Base-by-base conservation (phyloP, 2,113 vertebrate genomes). In the Ptychochromis oligacanthus region DNA sequence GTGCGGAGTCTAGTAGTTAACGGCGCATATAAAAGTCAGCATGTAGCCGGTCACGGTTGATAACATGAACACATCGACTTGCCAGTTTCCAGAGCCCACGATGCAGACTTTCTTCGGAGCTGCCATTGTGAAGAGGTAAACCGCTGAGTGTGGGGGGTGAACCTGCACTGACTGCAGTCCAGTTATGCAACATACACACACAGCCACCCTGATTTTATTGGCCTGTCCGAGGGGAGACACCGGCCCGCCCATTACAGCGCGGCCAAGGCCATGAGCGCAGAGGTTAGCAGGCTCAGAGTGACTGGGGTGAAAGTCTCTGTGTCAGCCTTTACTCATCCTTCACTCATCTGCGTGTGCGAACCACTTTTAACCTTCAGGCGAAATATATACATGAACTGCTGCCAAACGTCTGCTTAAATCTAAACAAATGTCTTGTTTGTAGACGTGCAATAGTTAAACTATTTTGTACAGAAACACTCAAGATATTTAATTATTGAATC, bases 51-150 rank as follows among this genome's bases (percentile, higher is more conserved):
- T 28, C 14, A 18, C 40, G n/a, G 1, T 4, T 79, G 3, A 8
- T 18, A 2, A 54, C 61, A 70, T 55, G 4, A 72, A 36, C 28
- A 22, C n/a, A 0, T 20, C 13, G 3, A 86, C 96, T 96, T 95
- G 96, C 98, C 98, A 99, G 93, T 99, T 99, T 84, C 98, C 98
- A 0, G 98, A 99, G 89, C 98, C 98, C 81, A 99, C 94, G 92
- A 99, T 91, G 95, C 98, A 99, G 84, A 99, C 96, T 90, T 96
- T 98, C 94, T 96, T 96, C 10, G 94, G 87, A 87, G 93, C 77
- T 89, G 93, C 92, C 95, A 96, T 96, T 15, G 86, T 81, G 85
- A 52, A 52, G 83, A 75, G 26, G 34, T 58, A 36, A 40, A 24
- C 4, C 49, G 43, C 28, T 46, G 75, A 59, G 28, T 6, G 26